Evolutionary conservation across 2,888 invertebrate genomes (phyloP).

Genomic region (Cantharis flavilabris): DNA sequence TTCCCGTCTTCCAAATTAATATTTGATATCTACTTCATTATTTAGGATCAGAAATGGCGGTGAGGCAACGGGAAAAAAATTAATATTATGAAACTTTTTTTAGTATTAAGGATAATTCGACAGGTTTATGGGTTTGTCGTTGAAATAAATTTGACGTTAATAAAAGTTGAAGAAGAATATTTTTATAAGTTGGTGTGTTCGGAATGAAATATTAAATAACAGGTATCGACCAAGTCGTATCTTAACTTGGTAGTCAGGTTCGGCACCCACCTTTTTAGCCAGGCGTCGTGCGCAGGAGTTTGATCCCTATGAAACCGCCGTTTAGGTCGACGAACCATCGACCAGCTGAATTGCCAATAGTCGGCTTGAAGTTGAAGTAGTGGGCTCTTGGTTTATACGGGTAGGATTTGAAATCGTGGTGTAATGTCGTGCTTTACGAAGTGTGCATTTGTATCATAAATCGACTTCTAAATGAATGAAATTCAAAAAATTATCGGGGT

Average conservation of each 20-base stretch:
- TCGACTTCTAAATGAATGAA: constrained; percentile 10
- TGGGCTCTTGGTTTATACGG: constrained; percentile 15
- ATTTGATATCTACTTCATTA: neutral
- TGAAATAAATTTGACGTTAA: neutral
- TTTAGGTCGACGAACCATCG: constrained; percentile 28
- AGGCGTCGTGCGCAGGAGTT: constrained; percentile 31
- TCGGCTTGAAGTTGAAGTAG: constrained; percentile 18
- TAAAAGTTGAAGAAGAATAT: neutral
- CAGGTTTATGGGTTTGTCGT: neutral
- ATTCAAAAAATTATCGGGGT: neutral
- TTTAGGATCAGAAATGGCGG: neutral
- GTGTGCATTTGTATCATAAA: constrained; percentile 15
- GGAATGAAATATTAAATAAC: constrained; percentile 19
- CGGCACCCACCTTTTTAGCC: constrained; percentile 25
- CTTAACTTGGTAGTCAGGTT: constrained; percentile 22
- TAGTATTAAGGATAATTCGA: neutral
- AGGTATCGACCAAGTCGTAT: constrained; percentile 24
- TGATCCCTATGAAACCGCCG: constrained; percentile 29
- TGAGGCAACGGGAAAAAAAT: neutral
- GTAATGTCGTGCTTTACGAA: constrained; percentile 16
- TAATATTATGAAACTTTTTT: neutral
- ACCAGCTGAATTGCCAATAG: constrained; percentile 27
- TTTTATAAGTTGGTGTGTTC: neutral
- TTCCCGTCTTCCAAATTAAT: neutral
- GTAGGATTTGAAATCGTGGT: constrained; percentile 18